Conservation (phyloP, 92 coral and sea anemone species). For the Anthopleura xanthogrammica region DNA sequence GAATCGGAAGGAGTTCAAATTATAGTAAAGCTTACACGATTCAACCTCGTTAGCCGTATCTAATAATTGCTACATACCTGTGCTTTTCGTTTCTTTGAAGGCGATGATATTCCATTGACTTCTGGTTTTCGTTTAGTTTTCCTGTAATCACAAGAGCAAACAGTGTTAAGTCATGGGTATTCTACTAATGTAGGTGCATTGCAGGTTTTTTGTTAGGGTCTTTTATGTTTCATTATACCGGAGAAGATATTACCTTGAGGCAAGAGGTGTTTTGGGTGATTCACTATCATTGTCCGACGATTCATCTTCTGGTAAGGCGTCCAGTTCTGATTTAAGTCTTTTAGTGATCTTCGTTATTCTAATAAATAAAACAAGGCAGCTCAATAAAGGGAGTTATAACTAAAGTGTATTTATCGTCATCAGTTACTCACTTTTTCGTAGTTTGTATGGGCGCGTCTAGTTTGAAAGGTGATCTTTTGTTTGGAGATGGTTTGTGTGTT, state of each 20-base stretch:
- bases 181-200: no score
- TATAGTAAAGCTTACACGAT: no score
- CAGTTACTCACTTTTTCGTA: background rate
- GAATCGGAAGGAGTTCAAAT: background rate
- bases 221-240: background rate
- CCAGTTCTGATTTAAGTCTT: constrained; percentile 58
- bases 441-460: background rate
- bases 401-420: background rate
- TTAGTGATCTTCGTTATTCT: constrained; percentile 45
- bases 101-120: constrained; percentile 7
- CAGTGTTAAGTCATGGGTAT: background rate
- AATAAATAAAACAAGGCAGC: background rate
- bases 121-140: background rate
- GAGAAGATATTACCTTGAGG: constrained; percentile 21
- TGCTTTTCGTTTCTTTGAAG: constrained; percentile 3
- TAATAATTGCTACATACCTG: background rate
- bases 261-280: background rate
- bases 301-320: constrained; percentile 69
- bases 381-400: background rate
- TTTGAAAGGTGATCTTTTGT: constrained; percentile 23
- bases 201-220: no score
- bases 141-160: background rate
- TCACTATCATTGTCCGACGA: constrained; percentile 10
- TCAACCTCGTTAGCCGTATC: background rate
- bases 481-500: background rate